Conservation (phyloP, 2,113 vertebrate genomes). For the Sander vitreus region DNA sequence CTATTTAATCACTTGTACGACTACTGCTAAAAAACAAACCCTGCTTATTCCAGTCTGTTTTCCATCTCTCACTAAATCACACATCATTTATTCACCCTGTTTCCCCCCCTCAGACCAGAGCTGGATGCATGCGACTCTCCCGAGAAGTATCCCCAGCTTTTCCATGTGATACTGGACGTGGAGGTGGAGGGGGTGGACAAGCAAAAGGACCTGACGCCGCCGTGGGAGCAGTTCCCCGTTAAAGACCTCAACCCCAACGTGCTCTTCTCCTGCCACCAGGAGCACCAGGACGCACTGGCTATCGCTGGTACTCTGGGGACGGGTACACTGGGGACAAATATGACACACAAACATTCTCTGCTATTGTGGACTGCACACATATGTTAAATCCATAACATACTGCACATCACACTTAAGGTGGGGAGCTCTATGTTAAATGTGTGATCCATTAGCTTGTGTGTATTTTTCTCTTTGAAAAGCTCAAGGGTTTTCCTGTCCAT, state of each 20-base stretch:
- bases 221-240: slow-evolving; percentile 96
- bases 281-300: slow-evolving; percentile 93
- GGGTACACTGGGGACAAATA: not conserved
- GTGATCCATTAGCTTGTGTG: not conserved
- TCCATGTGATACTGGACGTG: slow-evolving; percentile 93
- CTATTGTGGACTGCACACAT: not conserved
- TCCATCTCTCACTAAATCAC: not conserved
- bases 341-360: not conserved
- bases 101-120: slow-evolving; percentile 86
- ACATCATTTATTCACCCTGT: not conserved
- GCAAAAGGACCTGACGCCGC: slow-evolving; percentile 94
- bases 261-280: slow-evolving; percentile 96
- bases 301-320: slow-evolving; percentile 86
- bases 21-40: not conserved
- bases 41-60: not conserved
- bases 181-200: slow-evolving; percentile 94
- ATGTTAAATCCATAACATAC: not conserved
- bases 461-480: not conserved
- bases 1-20: not conserved
- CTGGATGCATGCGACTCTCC: slow-evolving; percentile 96
- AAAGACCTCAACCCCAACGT: slow-evolving; percentile 94
- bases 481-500: not conserved
- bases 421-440: too few species aligned
- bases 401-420: not conserved
- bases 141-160: slow-evolving; percentile 98